Evolutionary conservation across 2,113 vertebrate species (phyloP).

Genomic region (Nettapus auritus): DNA sequence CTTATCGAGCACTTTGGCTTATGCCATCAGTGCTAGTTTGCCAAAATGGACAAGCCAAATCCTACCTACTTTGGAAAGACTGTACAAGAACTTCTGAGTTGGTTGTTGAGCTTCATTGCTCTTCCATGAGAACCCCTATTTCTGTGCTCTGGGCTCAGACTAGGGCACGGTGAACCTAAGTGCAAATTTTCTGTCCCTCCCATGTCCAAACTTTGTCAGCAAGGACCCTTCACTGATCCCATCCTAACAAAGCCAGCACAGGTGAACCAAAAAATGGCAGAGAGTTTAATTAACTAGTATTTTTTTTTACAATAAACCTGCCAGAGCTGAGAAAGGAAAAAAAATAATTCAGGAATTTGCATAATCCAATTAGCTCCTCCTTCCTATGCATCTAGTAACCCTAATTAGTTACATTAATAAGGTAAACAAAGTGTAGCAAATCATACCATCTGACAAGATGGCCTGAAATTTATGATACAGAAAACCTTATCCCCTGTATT

Average conservation of each 20-base stretch:
- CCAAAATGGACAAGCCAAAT: neutral
- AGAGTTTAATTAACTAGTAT: neutral
- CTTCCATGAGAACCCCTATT: neutral
- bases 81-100: neutral
- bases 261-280: neutral
- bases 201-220: neutral
- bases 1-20: neutral
- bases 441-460: neutral
- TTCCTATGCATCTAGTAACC: neutral
- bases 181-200: neutral
- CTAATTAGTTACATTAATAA: neutral
- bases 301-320: neutral
- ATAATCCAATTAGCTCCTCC: neutral
- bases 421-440: neutral
- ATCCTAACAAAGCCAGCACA: neutral
- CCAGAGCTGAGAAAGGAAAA: neutral
- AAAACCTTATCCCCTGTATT: neutral
- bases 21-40: neutral
- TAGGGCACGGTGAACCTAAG: rapidly evolving
- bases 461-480: neutral
- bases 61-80: neutral
- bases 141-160: neutral
- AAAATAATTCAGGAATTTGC: neutral
- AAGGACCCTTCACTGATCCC: neutral
- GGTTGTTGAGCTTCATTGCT: neutral